phyloP scores from a whole-genome alignment of 2,797 vertebrate species.

The Hydrolagus colliei region DNA sequence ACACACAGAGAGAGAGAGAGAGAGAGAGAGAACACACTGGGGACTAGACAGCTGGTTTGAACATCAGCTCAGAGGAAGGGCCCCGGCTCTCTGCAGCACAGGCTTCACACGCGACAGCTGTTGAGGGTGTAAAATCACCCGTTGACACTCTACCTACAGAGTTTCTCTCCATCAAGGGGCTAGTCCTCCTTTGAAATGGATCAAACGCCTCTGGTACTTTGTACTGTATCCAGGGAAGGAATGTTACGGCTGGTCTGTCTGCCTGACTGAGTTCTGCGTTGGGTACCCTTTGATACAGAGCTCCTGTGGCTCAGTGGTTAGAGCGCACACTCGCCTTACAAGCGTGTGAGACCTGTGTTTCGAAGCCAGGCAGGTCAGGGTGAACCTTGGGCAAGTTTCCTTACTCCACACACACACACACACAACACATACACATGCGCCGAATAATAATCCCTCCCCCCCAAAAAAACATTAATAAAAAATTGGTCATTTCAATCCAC shows the following conservation, averaged over 20 bases:
- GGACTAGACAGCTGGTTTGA: constrained; percentile 28
- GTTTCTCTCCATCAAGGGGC: constrained; percentile 17
- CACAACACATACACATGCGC: too few relatives aligned
- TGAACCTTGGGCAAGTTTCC: too few relatives aligned
- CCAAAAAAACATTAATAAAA: too few relatives aligned
- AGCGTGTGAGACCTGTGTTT: too few relatives aligned
- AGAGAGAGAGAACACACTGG: constrained; percentile 5
- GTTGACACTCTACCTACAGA: constrained; percentile 23
- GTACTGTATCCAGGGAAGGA: background rate
- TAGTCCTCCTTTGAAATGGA: constrained; percentile 14
- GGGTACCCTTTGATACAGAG: background rate
- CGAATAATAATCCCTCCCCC: too few relatives aligned
- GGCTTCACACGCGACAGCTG: constrained; percentile 25
- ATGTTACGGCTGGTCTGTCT: background rate
- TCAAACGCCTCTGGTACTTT: background rate
- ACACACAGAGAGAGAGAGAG: background rate
- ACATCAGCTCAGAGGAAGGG: constrained; percentile 5
- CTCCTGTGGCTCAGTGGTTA: too few relatives aligned
- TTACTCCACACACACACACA: too few relatives aligned
- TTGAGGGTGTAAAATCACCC: constrained; percentile 26
- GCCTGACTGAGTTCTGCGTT: background rate
- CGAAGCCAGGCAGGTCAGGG: too few relatives aligned
- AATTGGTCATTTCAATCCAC: too few relatives aligned
- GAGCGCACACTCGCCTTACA: too few relatives aligned
- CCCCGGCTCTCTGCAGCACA: background rate